Evolutionary conservation across 2,797 vertebrate genomes (phyloP).

Genomic region (Spea hammondii): DNA sequence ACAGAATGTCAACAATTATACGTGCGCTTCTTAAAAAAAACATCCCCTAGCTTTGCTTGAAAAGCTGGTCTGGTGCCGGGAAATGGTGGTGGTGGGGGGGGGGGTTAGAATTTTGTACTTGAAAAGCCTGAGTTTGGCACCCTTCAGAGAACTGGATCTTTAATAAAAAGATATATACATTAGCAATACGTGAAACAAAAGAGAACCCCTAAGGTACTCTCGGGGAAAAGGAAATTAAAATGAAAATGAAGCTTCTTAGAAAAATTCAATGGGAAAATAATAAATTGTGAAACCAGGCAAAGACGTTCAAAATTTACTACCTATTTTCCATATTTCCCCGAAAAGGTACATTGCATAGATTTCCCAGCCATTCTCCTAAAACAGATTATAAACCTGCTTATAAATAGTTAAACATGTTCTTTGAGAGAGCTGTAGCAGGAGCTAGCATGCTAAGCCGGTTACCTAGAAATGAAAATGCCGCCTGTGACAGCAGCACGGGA

Average conservation of each 20-base stretch:
- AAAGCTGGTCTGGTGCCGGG: no score
- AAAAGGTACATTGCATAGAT: constrained; percentile 24
- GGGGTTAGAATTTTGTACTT: no score
- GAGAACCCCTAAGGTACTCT: constrained; percentile 20
- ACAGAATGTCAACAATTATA: no score
- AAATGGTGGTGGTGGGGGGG: no score
- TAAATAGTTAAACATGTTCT: constrained; percentile 50
- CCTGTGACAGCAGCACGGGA: constrained; percentile 46
- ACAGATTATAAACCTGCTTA: constrained; percentile 48
- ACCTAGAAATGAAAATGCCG: constrained; percentile 48
- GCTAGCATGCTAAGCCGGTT: constrained; percentile 39
- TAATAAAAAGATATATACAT: background rate
- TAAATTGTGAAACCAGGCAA: background rate
- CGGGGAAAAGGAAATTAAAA: background rate
- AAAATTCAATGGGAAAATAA: background rate
- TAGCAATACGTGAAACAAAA: background rate
- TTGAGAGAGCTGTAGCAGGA: constrained; percentile 35
- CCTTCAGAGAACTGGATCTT: no score
- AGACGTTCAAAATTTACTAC: background rate
- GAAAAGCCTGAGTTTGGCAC: no score
- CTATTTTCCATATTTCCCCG: constrained; percentile 17
- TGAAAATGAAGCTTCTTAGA: background rate
- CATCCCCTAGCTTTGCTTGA: no score
- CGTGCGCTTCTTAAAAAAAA: no score
- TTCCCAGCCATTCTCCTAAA: constrained; percentile 44